A percentile compares a stretch with the other conserved stretches of the same genome.
These are phyloP conservation scores for Lordiphosa andalusiaca DNA, from an alignment of 2,888 invertebrate species.

Conservation along the genomic window DNA sequence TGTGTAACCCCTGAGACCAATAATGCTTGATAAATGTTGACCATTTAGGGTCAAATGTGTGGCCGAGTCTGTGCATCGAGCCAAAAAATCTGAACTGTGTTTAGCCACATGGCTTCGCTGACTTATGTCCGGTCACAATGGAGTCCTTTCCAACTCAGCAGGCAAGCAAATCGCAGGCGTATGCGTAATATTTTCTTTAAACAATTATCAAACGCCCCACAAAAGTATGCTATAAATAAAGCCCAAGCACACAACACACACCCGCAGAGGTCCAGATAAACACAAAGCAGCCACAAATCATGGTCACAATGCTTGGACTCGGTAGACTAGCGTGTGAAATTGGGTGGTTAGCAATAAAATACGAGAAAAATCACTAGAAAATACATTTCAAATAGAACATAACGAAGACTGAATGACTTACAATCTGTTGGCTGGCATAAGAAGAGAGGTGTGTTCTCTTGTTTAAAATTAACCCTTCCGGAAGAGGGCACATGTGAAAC, in stretches of 20 bases:
- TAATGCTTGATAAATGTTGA: slow-evolving; percentile 77
- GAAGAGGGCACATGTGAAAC: no score
- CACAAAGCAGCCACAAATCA: slow-evolving; percentile 59
- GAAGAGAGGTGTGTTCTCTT: no score
- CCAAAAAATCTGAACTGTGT: slow-evolving; percentile 23
- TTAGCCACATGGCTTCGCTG: slow-evolving; percentile 52
- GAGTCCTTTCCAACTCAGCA: slow-evolving; percentile 24
- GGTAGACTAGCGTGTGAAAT: slow-evolving; percentile 37
- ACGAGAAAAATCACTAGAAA: slow-evolving; percentile 15
- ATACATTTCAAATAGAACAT: neutral
- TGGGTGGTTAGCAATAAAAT: slow-evolving; percentile 55
- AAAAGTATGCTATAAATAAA: slow-evolving; percentile 66
- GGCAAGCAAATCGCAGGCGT: slow-evolving; percentile 56
- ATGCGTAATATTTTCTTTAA: slow-evolving; percentile 73
- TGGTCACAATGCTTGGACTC: slow-evolving; percentile 50
- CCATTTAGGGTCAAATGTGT: slow-evolving; percentile 75
- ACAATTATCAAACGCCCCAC: slow-evolving; percentile 64
- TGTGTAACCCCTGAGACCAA: slow-evolving; percentile 75
- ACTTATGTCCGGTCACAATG: slow-evolving; percentile 47
- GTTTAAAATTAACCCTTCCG: no score
- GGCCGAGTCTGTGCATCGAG: slow-evolving; percentile 28
- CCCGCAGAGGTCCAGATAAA: slow-evolving; percentile 1
- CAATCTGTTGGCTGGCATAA: neutral
- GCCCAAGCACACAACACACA: slow-evolving; percentile 37
- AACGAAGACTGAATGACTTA: slow-evolving; percentile 42